phyloP scores from a whole-genome alignment of 1,140 invertebrate species.

The Drosophila santomea region DNA sequence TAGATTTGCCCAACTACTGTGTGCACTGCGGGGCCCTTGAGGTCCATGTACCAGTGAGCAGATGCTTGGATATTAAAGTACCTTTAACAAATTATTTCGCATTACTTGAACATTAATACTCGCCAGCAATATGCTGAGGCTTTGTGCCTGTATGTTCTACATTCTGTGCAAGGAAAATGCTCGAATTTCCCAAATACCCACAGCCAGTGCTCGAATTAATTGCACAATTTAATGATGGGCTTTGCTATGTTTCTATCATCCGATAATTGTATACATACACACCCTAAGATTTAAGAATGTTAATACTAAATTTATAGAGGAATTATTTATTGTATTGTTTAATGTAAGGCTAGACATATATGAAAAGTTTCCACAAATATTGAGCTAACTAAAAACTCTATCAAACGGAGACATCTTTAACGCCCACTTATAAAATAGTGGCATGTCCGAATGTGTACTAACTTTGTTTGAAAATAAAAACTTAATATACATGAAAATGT shows the following conservation, averaged over 20 bases:
- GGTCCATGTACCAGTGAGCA: background rate
- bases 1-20: conserved; percentile 64
- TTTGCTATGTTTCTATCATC: background rate
- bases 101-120: conserved; percentile 56
- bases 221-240: background rate
- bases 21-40: conserved; percentile 7
- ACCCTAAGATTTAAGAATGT: too few relatives aligned
- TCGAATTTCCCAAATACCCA: background rate
- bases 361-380: too few relatives aligned
- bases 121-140: conserved; percentile 29
- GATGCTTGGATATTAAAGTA: conserved; percentile 49
- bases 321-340: too few relatives aligned
- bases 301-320: too few relatives aligned
- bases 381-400: too few relatives aligned
- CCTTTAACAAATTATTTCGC: conserved; percentile 67
- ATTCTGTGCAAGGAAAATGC: background rate
- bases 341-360: too few relatives aligned
- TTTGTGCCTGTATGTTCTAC: conserved; percentile 5
- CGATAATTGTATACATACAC: too few relatives aligned
- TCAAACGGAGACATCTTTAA: too few relatives aligned
- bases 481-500: too few relatives aligned
- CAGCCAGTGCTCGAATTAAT: background rate
- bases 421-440: too few relatives aligned
- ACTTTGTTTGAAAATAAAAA: too few relatives aligned
- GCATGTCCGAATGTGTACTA: too few relatives aligned